Base-by-base conservation (phyloP, 2,113 vertebrate genomes). In the Thryonomys swinderianus region DNA sequence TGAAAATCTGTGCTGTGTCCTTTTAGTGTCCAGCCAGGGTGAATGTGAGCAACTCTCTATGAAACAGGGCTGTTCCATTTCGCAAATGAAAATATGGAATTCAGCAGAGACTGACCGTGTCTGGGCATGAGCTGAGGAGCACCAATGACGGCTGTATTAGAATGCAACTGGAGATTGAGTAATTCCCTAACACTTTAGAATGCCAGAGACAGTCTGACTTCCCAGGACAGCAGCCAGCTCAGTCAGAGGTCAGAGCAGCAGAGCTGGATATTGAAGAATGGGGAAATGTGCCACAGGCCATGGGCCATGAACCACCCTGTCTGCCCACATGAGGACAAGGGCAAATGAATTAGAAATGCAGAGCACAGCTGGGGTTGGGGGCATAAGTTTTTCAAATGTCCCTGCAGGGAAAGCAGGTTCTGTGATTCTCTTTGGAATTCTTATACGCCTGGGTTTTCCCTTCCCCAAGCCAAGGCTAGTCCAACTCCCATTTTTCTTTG, bases 11-110 rank as follows among this genome's bases (percentile, higher is more conserved):
- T 17, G 16, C 40, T 76, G 14, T 42, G 14, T 64, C n/a, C 69
- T 84, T 83, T 83, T 78, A 74, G 59, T n/a, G 81, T 84, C 25
- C 0, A 0, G 3, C 27, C 71, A 92, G 21, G 27, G 18, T 2
- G 0, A 74, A 73, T n/a, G 17, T 73, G 57, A 55, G 61, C 48
- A 3, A 66, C 34, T 48, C 30, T 34, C 8, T 79, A 62, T 34
- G 55, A 73, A 85, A 69, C 13, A 71, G 27, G 27, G 34, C 6
- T 25, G 34, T 16, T 89, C 45, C 27, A 9, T 66, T 86, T 78
- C 67, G 57, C 62, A 91, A 93, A 48, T 45, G 94, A 76, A 89
- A 79, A 40, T 81, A 85, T 84, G 48, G 66, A 76, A 42, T 51
- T 74, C 1, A 0, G 17, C 94, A 48, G 45, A 90, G 80, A 81